Evolutionary conservation across 1,140 invertebrate genomes (phyloP).

Genomic region (Dreissena rostriformis): DNA sequence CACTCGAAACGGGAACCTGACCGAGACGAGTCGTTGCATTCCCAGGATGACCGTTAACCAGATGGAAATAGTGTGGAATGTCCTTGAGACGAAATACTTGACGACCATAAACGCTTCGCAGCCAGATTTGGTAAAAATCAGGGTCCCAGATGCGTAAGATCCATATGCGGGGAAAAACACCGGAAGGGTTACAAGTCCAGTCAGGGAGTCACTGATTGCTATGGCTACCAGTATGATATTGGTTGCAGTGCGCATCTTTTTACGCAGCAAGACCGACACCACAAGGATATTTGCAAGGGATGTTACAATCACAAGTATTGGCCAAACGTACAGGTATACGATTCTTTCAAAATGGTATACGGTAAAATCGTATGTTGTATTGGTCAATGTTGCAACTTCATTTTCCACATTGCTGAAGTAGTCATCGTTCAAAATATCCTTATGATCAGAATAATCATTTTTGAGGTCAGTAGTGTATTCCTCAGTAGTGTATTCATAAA

Average conservation of each 20-base stretch:
- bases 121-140: constrained; percentile 16
- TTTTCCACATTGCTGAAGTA: no score
- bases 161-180: constrained; percentile 14
- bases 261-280: constrained; percentile 10
- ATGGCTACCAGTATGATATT: constrained; percentile 37
- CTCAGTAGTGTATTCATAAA: no score
- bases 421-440: no score
- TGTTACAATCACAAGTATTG: constrained; percentile 28
- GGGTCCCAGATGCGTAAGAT: neutral
- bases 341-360: constrained; percentile 28
- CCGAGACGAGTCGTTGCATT: constrained; percentile 44
- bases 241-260: constrained; percentile 39
- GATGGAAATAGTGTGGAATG: constrained; percentile 54
- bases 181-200: constrained; percentile 40
- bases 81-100: constrained; percentile 23
- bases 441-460: no score
- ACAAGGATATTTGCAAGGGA: constrained; percentile 39
- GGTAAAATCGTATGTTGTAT: constrained; percentile 7
- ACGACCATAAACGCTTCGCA: constrained; percentile 37
- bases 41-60: constrained; percentile 52
- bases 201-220: constrained; percentile 43
- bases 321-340: constrained; percentile 35
- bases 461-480: no score
- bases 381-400: no score
- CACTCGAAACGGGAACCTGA: constrained; percentile 38